Conservation (phyloP, 2,113 vertebrate genomes). For the Ancistrus triradiatus region DNA sequence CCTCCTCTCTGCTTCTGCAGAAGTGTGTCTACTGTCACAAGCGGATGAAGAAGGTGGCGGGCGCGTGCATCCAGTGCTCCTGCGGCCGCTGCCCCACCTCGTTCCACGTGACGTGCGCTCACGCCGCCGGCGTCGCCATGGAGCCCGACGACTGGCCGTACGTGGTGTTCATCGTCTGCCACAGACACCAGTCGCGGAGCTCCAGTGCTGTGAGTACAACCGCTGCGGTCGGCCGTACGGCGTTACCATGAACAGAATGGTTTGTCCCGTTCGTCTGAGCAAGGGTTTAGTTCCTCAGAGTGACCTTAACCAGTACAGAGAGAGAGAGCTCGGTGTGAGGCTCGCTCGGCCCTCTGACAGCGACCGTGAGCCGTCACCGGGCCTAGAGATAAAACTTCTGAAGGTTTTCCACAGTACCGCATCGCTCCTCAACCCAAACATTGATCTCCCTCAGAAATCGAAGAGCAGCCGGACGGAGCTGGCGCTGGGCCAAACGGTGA, state of each 20-base stretch:
- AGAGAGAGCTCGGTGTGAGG: too few relatives aligned
- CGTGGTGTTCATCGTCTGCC: slow-evolving; percentile 90
- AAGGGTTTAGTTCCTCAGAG: too few relatives aligned
- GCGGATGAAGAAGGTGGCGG: slow-evolving; percentile 77
- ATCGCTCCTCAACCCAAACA: background rate
- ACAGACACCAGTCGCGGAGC: slow-evolving; percentile 80
- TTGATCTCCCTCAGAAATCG: slow-evolving; percentile 29
- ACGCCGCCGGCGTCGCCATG: slow-evolving; percentile 88
- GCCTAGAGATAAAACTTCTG: too few relatives aligned
- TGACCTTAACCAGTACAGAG: too few relatives aligned
- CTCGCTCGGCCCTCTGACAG: too few relatives aligned
- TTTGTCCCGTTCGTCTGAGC: too few relatives aligned
- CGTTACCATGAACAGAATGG: too few relatives aligned
- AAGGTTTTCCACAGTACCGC: too few relatives aligned
- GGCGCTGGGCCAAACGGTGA: slow-evolving; percentile 86
- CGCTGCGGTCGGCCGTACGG: background rate
- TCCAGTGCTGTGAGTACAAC: slow-evolving; percentile 75
- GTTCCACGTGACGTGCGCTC: slow-evolving; percentile 95
- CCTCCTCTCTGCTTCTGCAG: slow-evolving; percentile 55
- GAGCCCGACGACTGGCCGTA: slow-evolving; percentile 92
- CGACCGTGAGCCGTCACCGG: too few relatives aligned
- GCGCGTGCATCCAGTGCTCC: slow-evolving; percentile 93
- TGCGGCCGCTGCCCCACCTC: slow-evolving; percentile 86
- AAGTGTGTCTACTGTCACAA: slow-evolving; percentile 91
- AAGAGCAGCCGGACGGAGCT: slow-evolving; percentile 57